Conservation (phyloP, 2,888 invertebrate genomes). For the Cantharis nigra region DNA sequence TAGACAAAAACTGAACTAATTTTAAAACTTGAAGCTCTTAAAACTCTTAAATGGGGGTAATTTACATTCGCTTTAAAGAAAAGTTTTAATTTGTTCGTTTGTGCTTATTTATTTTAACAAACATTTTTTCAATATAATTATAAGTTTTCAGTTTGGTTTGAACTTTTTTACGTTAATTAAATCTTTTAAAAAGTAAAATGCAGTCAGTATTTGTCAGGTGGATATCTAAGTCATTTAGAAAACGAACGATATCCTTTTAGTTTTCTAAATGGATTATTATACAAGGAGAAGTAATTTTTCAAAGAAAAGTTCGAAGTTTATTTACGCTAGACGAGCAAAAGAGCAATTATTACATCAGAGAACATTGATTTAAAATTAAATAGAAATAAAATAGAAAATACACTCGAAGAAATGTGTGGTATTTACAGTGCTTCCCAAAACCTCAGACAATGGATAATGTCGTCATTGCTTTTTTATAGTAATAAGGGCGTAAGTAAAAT, state of each 20-base stretch:
- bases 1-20: not conserved
- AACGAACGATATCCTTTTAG: not conserved
- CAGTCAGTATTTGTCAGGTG: not conserved
- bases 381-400: too few relatives aligned
- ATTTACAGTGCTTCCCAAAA: too few relatives aligned
- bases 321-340: too few relatives aligned
- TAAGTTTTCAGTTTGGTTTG: not conserved
- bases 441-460: too few relatives aligned
- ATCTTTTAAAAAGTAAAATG: not conserved
- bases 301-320: too few relatives aligned
- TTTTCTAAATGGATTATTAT: not conserved
- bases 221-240: not conserved
- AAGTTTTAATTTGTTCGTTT: not conserved
- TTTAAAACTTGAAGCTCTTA: not conserved
- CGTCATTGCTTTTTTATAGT: too few relatives aligned
- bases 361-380: too few relatives aligned
- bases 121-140: not conserved
- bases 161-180: not conserved
- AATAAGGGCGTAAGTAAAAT: too few relatives aligned
- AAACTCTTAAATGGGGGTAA: not conserved
- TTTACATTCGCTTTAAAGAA: not conserved
- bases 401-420: too few relatives aligned
- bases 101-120: not conserved
- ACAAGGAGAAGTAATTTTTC: too few relatives aligned
- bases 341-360: too few relatives aligned